phyloP scores from a whole-genome alignment of 1,140 invertebrate genomes.

The Bombus ignitus region DNA sequence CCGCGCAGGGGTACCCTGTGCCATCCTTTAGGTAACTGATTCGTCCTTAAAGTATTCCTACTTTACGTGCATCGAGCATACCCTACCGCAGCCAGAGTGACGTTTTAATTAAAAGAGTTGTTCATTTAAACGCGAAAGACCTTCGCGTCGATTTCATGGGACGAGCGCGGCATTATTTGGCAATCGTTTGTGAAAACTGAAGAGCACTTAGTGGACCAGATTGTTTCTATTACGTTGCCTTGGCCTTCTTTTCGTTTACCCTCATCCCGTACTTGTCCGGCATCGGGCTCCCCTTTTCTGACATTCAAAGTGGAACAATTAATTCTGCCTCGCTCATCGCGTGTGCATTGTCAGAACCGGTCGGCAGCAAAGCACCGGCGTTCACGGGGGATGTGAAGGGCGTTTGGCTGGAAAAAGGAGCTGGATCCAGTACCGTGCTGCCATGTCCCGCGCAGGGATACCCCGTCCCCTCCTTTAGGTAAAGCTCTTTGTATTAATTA shows the following conservation, averaged over 20 bases:
- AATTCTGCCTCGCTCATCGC: slow-evolving; percentile 39
- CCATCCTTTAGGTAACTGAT: slow-evolving; percentile 87
- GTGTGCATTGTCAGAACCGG: slow-evolving; percentile 80
- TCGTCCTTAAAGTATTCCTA: background rate
- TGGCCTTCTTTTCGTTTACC: slow-evolving; percentile 66
- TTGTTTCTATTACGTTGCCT: slow-evolving; percentile 74
- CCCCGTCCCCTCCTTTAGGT: slow-evolving; percentile 78
- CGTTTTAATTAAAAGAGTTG: background rate
- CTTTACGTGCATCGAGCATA: too few species aligned
- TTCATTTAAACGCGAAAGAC: background rate
- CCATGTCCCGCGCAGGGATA: slow-evolving; percentile 79
- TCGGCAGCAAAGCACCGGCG: slow-evolving; percentile 83
- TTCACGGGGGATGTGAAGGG: slow-evolving; percentile 81
- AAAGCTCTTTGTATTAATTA: slow-evolving; percentile 20
- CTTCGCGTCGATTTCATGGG: too few species aligned
- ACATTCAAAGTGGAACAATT: slow-evolving; percentile 37
- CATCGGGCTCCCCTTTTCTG: slow-evolving; percentile 85
- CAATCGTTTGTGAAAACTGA: slow-evolving; percentile 23
- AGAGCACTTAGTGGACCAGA: slow-evolving; percentile 24
- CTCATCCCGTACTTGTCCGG: slow-evolving; percentile 82
- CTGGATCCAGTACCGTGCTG: slow-evolving; percentile 70
- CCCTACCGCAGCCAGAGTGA: too few species aligned
- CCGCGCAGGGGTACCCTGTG: slow-evolving; percentile 88
- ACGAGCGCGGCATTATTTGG: slow-evolving; percentile 26
- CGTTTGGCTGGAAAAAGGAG: slow-evolving; percentile 77